Conservation (phyloP, 2,113 vertebrate genomes). For the Platanista minor region DNA sequence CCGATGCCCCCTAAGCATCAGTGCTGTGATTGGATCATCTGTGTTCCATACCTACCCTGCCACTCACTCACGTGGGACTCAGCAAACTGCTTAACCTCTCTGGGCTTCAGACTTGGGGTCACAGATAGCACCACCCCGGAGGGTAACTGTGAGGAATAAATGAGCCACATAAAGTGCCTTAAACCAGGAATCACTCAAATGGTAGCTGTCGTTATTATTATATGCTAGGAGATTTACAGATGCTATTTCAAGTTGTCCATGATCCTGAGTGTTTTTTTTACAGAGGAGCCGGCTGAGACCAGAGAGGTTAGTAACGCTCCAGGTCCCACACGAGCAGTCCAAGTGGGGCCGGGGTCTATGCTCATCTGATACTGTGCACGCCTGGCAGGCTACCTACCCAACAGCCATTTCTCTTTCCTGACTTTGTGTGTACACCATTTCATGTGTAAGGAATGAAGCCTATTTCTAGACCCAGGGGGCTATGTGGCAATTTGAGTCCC, state of each 20-base stretch:
- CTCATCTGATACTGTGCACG: fast-evolving
- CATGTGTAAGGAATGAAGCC: neutral
- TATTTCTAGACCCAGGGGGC: neutral
- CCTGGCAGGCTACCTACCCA: neutral
- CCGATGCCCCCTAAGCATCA: fast-evolving
- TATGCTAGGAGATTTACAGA: neutral
- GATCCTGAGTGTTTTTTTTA: neutral
- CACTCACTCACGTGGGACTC: neutral
- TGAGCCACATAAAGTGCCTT: neutral
- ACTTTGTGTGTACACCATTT: neutral
- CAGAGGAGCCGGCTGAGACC: neutral
- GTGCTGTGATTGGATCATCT: fast-evolving
- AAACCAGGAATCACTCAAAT: neutral
- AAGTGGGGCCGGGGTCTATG: neutral
- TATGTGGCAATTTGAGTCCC: neutral
- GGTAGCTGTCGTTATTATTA: too few relatives aligned
- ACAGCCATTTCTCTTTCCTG: too few relatives aligned
- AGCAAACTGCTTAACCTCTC: neutral
- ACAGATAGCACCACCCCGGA: neutral
- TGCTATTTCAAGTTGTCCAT: neutral
- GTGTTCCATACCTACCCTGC: fast-evolving
- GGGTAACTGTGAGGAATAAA: neutral
- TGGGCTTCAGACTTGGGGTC: neutral
- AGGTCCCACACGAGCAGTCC: neutral
- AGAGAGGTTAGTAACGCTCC: neutral